Base-by-base conservation (phyloP, 2,888 invertebrate genomes). In the Heliothis peltigera region DNA sequence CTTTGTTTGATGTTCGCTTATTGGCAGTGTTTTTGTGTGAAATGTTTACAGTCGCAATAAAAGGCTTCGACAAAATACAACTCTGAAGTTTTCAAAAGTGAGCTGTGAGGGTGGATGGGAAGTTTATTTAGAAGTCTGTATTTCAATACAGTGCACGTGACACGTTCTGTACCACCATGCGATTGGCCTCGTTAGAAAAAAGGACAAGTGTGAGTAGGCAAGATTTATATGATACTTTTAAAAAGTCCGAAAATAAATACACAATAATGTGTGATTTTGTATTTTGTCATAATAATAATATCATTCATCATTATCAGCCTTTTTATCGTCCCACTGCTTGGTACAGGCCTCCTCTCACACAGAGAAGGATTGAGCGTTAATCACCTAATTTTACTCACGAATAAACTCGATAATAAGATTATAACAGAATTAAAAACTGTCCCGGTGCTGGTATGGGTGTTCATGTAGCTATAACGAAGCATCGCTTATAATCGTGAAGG, bases 181-280 rank as follows among this genome's bases (percentile, higher is more conserved):
- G 67, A 80, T 80, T 80, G 67, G 68, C 55, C 56, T 79, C 65
- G 73, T 77, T 79, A 79, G 61, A 25, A 57, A 56, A 44, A 64
- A 57, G 51, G 58, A 54, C 49, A 58, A 46, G 64, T 63, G 70
- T 47, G 61, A 55, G 62, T 47, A 56, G 49, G 51, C 47, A 28
- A 43, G 59, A 47, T 57, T 68, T 56, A 64, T 69, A 46, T 18
- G 54, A 55, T 60, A 48, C 52, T 32, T 25, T 61, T 44, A 54
- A 77, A 53, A 60, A 59, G 52, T 58, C 49, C 46, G 8, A 10
- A 10, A 60, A 59, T 72, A 72, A 65, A 71, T 63, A 75, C 48
- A 57, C 58, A 55, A 49, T 52, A 55, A 51, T 18, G 25, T 43
- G 55, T n/a, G n/a, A n/a, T n/a, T n/a, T n/a, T n/a, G n/a, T n/a